Conservation (phyloP, 2,888 invertebrate species). For the Autographa gamma region DNA sequence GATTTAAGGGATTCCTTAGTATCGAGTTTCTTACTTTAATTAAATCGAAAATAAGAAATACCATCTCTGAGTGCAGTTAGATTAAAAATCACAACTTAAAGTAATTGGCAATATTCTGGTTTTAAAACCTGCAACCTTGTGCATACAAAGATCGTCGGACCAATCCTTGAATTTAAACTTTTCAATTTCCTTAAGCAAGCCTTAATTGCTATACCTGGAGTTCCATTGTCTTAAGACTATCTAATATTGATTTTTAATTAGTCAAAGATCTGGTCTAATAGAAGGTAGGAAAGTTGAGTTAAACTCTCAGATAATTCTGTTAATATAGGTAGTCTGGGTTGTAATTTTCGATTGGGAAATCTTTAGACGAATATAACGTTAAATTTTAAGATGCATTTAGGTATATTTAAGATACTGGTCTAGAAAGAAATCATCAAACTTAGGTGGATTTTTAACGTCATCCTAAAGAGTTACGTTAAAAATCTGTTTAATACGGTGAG, state of each 20-base stretch:
- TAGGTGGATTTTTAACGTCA: too few species aligned
- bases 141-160: not conserved
- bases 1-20: too few species aligned
- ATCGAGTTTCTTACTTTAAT: too few species aligned
- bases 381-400: not conserved
- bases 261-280: constrained; percentile 23
- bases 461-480: too few species aligned
- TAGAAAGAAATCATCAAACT: too few species aligned
- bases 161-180: constrained; percentile 22
- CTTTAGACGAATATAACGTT: not conserved
- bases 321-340: constrained; percentile 26
- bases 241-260: constrained; percentile 57
- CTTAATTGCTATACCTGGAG: constrained; percentile 20
- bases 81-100: too few species aligned
- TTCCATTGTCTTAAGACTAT: constrained; percentile 29
- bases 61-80: too few species aligned
- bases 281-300: constrained; percentile 27
- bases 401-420: too few species aligned
- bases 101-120: not conserved
- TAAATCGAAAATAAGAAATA: too few species aligned
- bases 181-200: constrained; percentile 8
- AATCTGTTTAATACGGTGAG: too few species aligned
- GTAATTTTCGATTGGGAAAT: constrained; percentile 2
- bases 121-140: not conserved
- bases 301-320: constrained; percentile 32